Base-by-base conservation (phyloP, 1,140 invertebrate species). In the Coenobita brevimanus region DNA sequence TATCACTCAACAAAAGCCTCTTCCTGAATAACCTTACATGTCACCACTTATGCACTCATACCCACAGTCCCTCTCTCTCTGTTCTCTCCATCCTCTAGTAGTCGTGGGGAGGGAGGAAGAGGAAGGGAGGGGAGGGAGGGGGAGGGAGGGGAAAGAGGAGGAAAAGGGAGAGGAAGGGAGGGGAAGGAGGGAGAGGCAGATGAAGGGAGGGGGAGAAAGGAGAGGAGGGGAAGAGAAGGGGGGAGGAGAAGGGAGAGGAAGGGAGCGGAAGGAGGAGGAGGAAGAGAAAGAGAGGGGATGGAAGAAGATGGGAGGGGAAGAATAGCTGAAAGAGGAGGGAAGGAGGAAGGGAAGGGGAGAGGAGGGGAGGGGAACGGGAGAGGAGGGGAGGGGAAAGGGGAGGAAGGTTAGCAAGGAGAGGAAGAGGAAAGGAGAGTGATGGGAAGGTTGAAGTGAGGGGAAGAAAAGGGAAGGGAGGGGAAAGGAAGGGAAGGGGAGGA, bases 391-490 rank as follows among this genome's bases (percentile, higher is more conserved):
- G 15, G 15, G 21, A 73, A 73, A 27, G 33, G 36, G 15, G 54
- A 60, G 54, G 15, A 17, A 24, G 15, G 15, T 24, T 1, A 71
- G 21, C 15, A 71, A 24, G 24, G 54, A 60, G 54, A 60, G 54
- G 24, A 24, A 60, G 54, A 60, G 54, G 24, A 24, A 60, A 24
- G 24, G 54, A 60, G 54, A 60, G 54, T 17, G 54, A 60, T 15
- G 24, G 54, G 24, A 24, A 60, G 54, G n/a, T n/a, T n/a, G n/a
- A n/a, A 60, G 54, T 17, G 54, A 60, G 54, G 24, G 54, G 24
- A 24, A 60, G 54, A 75, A 41, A 75, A 41, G 43, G 71, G 43
- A 41, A 75, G 71, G 24, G 71, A 75, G 71, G 43, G 71, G 43
- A 41, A 75, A 17, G 43, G 71, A 36, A 41, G 21, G n/a, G n/a